phyloP scores from a whole-genome alignment of 2,888 invertebrate species.

The Troides aeacus region DNA sequence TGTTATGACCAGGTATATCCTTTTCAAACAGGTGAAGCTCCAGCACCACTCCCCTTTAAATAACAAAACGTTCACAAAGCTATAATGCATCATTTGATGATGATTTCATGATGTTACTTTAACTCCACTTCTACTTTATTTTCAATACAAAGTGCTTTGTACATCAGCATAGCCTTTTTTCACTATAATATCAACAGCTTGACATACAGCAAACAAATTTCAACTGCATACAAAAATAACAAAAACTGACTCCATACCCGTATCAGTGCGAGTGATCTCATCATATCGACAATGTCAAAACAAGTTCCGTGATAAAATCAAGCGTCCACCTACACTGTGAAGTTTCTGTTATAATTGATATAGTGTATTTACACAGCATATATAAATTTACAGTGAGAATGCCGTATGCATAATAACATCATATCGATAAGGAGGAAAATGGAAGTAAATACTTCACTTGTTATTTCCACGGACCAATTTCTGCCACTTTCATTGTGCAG shows the following conservation, averaged over 20 bases:
- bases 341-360: conserved; percentile 4
- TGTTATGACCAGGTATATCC: too few relatives aligned
- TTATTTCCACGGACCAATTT: too few relatives aligned
- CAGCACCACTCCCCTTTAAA: too few relatives aligned
- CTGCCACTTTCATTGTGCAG: too few relatives aligned
- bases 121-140: too few relatives aligned
- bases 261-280: conserved; percentile 41
- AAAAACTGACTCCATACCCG: conserved; percentile 29
- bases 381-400: neutral
- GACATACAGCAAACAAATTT: neutral
- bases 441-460: too few relatives aligned
- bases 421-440: too few relatives aligned
- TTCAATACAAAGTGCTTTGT: neutral
- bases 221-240: conserved; percentile 11
- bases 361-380: neutral
- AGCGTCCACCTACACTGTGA: conserved; percentile 17
- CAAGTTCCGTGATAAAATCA: conserved; percentile 37
- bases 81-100: too few relatives aligned
- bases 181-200: neutral
- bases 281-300: conserved; percentile 41
- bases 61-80: too few relatives aligned
- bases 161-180: neutral
- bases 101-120: too few relatives aligned
- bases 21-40: too few relatives aligned
- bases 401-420: neutral